A percentile compares a stretch with the other conserved stretches of the same genome.
Evolutionary conservation across 1,140 invertebrate species (phyloP).

Genomic region (Andrena cerasifolii): DNA sequence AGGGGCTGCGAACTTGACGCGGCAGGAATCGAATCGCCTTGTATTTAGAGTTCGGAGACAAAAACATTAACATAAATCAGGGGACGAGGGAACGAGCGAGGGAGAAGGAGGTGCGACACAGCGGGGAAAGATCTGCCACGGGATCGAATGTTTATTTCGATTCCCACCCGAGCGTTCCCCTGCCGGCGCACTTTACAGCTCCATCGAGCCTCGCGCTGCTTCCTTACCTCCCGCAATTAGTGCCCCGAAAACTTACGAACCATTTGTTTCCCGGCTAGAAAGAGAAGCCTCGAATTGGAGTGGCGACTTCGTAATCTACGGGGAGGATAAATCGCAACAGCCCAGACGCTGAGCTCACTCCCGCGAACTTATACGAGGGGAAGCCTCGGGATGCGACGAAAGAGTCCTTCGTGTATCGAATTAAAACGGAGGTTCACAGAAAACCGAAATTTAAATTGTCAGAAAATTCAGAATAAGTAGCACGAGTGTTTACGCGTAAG

Average conservation of each 20-base stretch:
- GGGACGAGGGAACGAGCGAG: conserved; percentile 54
- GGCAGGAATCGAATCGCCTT: conserved; percentile 77
- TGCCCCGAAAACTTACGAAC: conserved; percentile 57
- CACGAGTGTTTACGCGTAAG: too few relatives aligned
- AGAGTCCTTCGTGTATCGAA: too few relatives aligned
- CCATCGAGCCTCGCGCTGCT: conserved; percentile 56
- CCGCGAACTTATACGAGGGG: too few relatives aligned
- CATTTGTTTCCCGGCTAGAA: conserved; percentile 53
- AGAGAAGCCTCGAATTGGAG: conserved; percentile 32
- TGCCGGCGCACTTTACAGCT: conserved; percentile 55
- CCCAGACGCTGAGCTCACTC: too few relatives aligned
- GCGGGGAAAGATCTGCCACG: conserved; percentile 49
- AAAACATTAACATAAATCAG: conserved; percentile 83
- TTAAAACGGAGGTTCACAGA: too few relatives aligned
- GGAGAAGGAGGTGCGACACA: conserved; percentile 9
- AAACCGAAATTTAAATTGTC: too few relatives aligned
- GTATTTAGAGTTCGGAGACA: conserved; percentile 80
- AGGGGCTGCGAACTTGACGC: conserved; percentile 54
- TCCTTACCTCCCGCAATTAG: conserved; percentile 72
- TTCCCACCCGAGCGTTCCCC: conserved; percentile 67
- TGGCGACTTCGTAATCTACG: not conserved
- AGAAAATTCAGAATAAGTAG: too few relatives aligned
- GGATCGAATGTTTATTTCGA: conserved; percentile 79
- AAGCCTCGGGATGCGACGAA: too few relatives aligned
- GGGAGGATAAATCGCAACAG: not conserved